Base-by-base conservation (phyloP, 2,888 invertebrate species). In the Agrochola litura region DNA sequence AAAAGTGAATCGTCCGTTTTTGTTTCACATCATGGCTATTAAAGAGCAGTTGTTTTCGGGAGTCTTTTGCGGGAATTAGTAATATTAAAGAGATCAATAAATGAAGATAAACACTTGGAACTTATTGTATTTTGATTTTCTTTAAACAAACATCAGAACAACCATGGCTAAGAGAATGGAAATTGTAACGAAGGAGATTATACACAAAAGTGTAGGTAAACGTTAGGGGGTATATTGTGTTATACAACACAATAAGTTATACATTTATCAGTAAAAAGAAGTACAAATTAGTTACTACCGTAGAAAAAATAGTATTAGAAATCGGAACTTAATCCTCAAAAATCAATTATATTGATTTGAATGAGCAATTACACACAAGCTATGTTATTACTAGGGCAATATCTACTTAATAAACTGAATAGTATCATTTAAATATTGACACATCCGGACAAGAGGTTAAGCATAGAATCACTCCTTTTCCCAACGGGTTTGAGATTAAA, bases 11-110 rank as follows among this genome's bases (percentile, higher is more conserved):
- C 56, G 10, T 16, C 77, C 76, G 12, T 76, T 76, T 77, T 14
- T 76, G 41, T 76, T 76, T 58, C 30, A 76, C 64, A 49, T 76
- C 30, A 30, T 0, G 2, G 10, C 2, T 14, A 16, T 41, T 14
- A 6, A 30, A 65, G 58, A 76, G 41, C 77, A 49, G 10, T 49
- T 76, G n/a, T 65, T 76, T 65, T 25, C 30, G 25, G 76, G 64
- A 19, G 14, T 56, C 2, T 76, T 64, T 76, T 19, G 5, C 16
- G 63, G 63, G 16, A 58, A 19, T 12, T 0, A 16, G 1, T 30
- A 43, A 43, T 30, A 30, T 52, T 12, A n/a, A 41, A 25, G 12
- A 30, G 14, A 41, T 52, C n/a, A 76, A 76, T 56, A 64, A 76
- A 76, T 63, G n/a, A 46, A 54, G 16, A 16, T 10, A n/a, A n/a